Evolutionary conservation across 2,113 vertebrate species (phyloP).

Genomic region (Cranoglanis bouderius): DNA sequence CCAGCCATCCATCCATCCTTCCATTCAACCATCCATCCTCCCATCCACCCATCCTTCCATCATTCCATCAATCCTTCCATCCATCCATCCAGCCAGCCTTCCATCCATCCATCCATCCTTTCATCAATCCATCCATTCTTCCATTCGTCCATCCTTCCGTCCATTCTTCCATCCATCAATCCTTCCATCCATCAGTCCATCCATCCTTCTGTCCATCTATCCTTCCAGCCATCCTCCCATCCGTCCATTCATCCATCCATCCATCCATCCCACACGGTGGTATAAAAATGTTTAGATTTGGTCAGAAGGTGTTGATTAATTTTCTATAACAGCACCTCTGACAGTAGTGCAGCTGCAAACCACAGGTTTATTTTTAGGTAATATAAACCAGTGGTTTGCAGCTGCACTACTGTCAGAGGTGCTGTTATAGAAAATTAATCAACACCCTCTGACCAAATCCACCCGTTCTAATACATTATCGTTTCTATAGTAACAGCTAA

Average conservation of each 20-base stretch:
- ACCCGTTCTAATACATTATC: background rate
- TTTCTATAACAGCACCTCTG: background rate
- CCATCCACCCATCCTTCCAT: background rate
- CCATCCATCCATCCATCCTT: too few species aligned
- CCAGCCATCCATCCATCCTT: too few species aligned
- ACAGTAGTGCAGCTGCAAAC: background rate
- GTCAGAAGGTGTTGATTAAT: background rate
- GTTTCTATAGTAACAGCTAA: background rate
- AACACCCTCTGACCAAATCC: too few species aligned
- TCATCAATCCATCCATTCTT: too few species aligned
- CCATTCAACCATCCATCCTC: background rate
- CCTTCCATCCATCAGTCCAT: background rate
- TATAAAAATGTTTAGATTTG: background rate
- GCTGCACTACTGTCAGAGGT: too few species aligned
- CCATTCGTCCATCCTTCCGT: too few species aligned
- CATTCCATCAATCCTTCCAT: background rate
- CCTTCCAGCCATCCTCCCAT: too few species aligned
- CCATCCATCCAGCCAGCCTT: too few species aligned
- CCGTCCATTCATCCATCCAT: background rate
- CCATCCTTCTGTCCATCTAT: background rate
- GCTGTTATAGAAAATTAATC: too few species aligned
- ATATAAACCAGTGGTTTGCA: too few species aligned
- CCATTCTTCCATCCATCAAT: background rate
- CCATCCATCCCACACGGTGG: background rate
- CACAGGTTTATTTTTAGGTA: background rate